Base-by-base conservation (phyloP, 2,888 invertebrate genomes). In the Tricholauxania praeusta region DNA sequence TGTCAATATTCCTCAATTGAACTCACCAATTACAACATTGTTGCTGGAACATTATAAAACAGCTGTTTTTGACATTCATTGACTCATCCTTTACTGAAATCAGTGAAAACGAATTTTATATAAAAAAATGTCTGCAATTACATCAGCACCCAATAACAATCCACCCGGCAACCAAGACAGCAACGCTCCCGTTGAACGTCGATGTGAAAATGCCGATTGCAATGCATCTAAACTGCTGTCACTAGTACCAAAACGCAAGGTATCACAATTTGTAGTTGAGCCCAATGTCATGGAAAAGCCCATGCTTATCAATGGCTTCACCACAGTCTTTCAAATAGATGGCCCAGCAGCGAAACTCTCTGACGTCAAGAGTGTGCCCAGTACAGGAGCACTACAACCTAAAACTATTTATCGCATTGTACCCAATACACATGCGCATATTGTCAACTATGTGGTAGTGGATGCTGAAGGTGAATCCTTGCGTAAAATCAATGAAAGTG, bases 391-490 rank as follows among this genome's bases (percentile, higher is more conserved):
- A 70, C 71, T 3, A 17, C 70, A 60, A 2, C 70, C 73, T 0
- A 81, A 82, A 64, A 76, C 82, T 1, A 82, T 86, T 0, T 86
- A 83, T 72, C 82, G 86, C 10, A 83, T 86, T 19, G 83, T 85
- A n/a, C 87, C 85, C 0, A 87, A 85, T 67, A 85, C 87, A 1
- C 86, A 87, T 75, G 85, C 85, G 0, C 86, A 86, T 32, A 82
- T 86, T n/a, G 82, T 86, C 1, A 86, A 85, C 66, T 87, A 86
- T 71, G 84, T 87, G 32, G 82, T 86, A 3, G 80, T 86, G 1
- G 85, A 87, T 62, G 82, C 83, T 12, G 83, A 81, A 39, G 82
- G 84, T 4, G 82, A 85, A 5, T 83, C 85, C 5, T 74, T 85
- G 76, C 82, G 81, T 28, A 86, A 85, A 73, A 84, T 85, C 8